Base-by-base conservation (phyloP, 2,888 invertebrate species). In the Therioaphis trifolii region DNA sequence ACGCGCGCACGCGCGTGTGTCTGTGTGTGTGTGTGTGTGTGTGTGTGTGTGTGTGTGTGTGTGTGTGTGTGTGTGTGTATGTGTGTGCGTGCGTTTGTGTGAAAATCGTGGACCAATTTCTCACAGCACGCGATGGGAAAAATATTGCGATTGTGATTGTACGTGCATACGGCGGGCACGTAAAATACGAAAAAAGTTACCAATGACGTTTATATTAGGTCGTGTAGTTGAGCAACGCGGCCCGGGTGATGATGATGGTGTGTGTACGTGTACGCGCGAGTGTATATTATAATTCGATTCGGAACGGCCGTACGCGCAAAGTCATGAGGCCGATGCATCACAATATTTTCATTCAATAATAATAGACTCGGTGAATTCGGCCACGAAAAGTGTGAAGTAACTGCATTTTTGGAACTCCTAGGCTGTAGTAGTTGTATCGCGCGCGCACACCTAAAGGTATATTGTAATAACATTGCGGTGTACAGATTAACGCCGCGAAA, bases 91-190 rank as follows among this genome's bases (percentile, higher is more conserved):
- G 5, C n/a, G n/a, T 82, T 24, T 69, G 24, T 74, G 82, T n/a
- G 52, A 74, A 82, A 21, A 49, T 40, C 35, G 63, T 66, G 74
- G 63, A 82, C 82, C 72, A 9, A 82, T 74, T 82, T 82, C 82
- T 27, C 74, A 82, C 49, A 29, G n/a, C 72, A 74, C 49, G 82
- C 61, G 82, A 82, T 82, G 82, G 72, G 82, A 82, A 74, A 76
- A 71, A 46, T 35, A 69, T 69, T 78, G 66, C 63, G 24, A 40
- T 77, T 71, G 71, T 43, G 61, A 72, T 61, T 46, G 49, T 80
- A 35, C 11, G 1, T n/a, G 40, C 7, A 35, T 35, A 35, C 3
- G 7, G 7, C 72, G 4, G 15, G 7, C 29, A 29, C 66, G 46
- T 63, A 68, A 78, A 79, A 58, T 58, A 29, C 66, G 46, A 49